A percentile compares a stretch with the other conserved stretches of the same genome.
Conservation (phyloP, 2,797 vertebrate species). For the Macropodus opercularis region DNA sequence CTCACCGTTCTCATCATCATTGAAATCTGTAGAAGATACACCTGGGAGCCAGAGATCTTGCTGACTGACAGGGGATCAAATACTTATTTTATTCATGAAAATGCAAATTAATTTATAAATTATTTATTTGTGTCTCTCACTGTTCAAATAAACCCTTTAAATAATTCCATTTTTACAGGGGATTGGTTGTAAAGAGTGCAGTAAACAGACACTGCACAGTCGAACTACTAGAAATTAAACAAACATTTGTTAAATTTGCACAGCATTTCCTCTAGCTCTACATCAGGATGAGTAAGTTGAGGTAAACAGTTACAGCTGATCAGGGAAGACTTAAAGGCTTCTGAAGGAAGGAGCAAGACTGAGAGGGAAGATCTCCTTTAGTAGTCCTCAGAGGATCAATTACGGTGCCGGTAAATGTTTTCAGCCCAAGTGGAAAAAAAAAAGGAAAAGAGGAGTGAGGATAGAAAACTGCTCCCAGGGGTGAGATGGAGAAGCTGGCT, state of each 20-base stretch:
- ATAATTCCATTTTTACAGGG: too few species aligned
- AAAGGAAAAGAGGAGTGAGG: conserved; percentile 32
- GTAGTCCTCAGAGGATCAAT: conserved; percentile 67
- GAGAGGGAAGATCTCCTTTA: conserved; percentile 48
- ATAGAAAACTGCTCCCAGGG: conserved; percentile 46
- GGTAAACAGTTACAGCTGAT: conserved; percentile 30
- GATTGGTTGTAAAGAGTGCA: too few species aligned
- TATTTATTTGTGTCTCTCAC: too few species aligned
- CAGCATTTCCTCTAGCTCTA: not conserved
- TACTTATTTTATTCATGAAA: too few species aligned
- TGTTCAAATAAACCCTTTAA: too few species aligned
- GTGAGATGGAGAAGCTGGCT: conserved; percentile 51
- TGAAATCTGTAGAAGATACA: too few species aligned
- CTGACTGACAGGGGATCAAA: too few species aligned
- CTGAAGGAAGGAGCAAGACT: conserved; percentile 35
- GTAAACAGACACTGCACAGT: too few species aligned
- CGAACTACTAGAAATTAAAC: not conserved
- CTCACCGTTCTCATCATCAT: too few species aligned
- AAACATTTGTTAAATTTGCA: not conserved
- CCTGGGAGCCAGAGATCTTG: too few species aligned
- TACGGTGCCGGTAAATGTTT: conserved; percentile 66
- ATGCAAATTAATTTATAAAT: too few species aligned
- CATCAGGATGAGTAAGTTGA: conserved; percentile 1
- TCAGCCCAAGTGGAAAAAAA: conserved; percentile 28
- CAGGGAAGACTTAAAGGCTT: conserved; percentile 40